Evolutionary conservation across 2,888 invertebrate genomes (phyloP).

Genomic region (Lomographa bimaculata): DNA sequence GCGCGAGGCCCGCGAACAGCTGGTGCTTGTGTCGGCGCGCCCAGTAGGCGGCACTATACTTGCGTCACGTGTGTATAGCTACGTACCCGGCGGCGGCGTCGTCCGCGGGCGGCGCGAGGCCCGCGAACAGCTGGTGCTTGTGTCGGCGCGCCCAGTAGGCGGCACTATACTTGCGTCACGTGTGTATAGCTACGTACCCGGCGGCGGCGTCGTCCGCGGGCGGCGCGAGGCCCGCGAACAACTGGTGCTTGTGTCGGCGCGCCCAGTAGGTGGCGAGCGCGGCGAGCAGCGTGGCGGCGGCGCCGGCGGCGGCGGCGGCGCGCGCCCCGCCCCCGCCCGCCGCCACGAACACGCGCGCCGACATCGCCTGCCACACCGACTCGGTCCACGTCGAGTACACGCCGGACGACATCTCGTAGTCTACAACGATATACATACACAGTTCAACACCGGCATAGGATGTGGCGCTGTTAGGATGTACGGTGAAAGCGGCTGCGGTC

Average conservation of each 20-base stretch:
- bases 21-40: too few relatives aligned
- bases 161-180: too few relatives aligned
- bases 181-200: too few relatives aligned
- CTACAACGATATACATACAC: too few relatives aligned
- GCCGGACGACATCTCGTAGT: conserved; percentile 90
- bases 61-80: too few relatives aligned
- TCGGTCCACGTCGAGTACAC: conserved; percentile 95
- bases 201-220: conserved; percentile 14
- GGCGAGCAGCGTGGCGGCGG: conserved; percentile 45
- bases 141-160: too few relatives aligned
- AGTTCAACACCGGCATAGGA: too few relatives aligned
- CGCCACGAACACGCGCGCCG: conserved; percentile 90
- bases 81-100: conserved; percentile 5
- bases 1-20: too few relatives aligned
- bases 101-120: conserved; percentile 26
- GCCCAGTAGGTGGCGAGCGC: conserved; percentile 63
- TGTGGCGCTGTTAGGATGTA: too few relatives aligned
- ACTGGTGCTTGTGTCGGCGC: conserved; percentile 39
- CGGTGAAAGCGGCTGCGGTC: too few relatives aligned
- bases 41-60: too few relatives aligned
- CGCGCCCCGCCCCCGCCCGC: conserved; percentile 82
- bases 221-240: conserved; percentile 47
- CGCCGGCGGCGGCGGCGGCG: conserved; percentile 52
- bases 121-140: too few relatives aligned
- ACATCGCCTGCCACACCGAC: conserved; percentile 91